Evolutionary conservation across 2,113 vertebrate species (phyloP).

Genomic region (Sapayoa aenigma): DNA sequence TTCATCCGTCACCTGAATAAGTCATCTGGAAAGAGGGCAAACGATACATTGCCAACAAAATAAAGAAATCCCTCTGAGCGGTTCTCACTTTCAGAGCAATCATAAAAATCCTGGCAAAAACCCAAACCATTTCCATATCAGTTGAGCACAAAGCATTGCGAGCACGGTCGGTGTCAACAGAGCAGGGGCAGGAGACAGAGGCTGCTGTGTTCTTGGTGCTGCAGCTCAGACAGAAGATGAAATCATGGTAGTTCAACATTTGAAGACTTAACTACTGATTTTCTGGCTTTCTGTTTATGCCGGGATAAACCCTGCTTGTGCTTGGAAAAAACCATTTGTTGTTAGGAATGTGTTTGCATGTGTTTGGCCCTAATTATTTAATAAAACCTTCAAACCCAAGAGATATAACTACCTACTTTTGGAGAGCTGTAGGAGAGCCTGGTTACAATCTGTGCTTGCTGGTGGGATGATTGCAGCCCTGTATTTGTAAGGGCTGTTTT

Average conservation of each 20-base stretch:
- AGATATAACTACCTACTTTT: neutral
- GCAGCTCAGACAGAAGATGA: conserved; percentile 15
- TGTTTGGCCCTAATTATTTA: neutral
- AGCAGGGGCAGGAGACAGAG: conserved; percentile 27
- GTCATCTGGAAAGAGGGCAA: neutral
- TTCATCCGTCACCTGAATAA: neutral
- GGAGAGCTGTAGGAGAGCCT: neutral
- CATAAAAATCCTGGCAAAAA: neutral
- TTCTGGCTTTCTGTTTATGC: neutral
- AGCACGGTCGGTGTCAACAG: neutral
- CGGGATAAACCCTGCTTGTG: neutral
- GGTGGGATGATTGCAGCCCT: neutral
- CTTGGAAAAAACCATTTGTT: neutral
- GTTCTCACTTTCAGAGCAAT: neutral
- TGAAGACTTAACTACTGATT: conserved; percentile 25
- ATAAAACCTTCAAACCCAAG: neutral
- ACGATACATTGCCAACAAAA: neutral
- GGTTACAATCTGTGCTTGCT: neutral
- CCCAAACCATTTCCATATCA: neutral
- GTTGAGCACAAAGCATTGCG: neutral
- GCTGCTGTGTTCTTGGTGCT: conserved; percentile 23
- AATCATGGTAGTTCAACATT: conserved; percentile 7
- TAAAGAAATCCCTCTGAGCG: neutral
- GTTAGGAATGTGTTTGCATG: neutral
- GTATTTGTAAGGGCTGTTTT: neutral